Base-by-base conservation (phyloP, 2,797 vertebrate species). In the Graptemys geographica region DNA sequence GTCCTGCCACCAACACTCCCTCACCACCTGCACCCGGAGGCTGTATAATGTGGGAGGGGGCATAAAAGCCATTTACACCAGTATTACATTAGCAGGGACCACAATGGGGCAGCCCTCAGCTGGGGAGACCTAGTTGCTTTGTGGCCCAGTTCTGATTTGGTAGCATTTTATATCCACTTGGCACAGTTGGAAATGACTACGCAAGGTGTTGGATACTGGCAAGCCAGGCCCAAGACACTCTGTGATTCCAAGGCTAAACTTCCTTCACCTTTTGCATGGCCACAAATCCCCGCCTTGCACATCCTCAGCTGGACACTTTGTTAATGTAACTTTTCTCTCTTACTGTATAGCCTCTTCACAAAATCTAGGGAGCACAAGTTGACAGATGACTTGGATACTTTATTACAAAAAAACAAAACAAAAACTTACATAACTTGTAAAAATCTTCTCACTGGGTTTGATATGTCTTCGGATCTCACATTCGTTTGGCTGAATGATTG, bases 381-480 rank as follows among this genome's bases (percentile, higher is more conserved):
- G 52, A 78, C 13, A 78, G 62, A 56, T 31, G 79, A 8, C 8
- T 12, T 41, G 19, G n/a, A 44, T 72, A n/a, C 16, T 9, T 28
- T 25, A 88, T 55, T 37, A 33, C n/a, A 19, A 37, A 19, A n/a
- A 69, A 69, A 65, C 5, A n/a, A 56, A 21, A 1, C 10, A 57
- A 94, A 90, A 59, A 98, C 99, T 99, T 97, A 99, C 99, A 23
- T 98, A 99, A 96, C 98, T 99, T 52, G 99, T 98, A 91, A 99
- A 98, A 84, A 99, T 99, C 98, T 99, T 99, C 97, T 99, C 99
- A 0, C 97, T 98, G 0, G 98, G 98, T 95, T 98, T 98, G 97
- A 99, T 99, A 93, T 98, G 99, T 93, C 99, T 98, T 86, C 98
- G 99, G 91, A 99, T 99, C 98, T 99, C 99, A 97, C 99, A 99